Evolutionary conservation across 2,797 vertebrate genomes (phyloP).

Genomic region (Hydrocynus forskahlii): DNA sequence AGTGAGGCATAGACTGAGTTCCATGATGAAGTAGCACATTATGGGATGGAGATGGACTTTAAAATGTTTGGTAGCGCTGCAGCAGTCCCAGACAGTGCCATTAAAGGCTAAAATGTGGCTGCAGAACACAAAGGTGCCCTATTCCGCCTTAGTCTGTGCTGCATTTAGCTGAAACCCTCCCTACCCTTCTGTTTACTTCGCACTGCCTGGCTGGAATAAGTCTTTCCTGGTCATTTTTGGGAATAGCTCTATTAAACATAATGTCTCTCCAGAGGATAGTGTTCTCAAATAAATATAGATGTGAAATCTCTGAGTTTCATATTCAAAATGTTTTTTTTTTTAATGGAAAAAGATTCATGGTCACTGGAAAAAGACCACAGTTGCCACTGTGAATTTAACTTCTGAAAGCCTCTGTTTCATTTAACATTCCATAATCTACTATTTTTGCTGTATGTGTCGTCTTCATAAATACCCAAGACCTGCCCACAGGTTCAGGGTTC

Average conservation of each 20-base stretch:
- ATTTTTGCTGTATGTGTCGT: neutral
- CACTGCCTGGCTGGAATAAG: conserved; percentile 13
- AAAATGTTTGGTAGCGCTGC: neutral
- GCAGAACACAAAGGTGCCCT: conserved; percentile 35
- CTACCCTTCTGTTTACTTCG: conserved; percentile 20
- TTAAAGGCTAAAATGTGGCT: conserved; percentile 30
- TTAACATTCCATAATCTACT: neutral
- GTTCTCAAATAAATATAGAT: conserved; percentile 31
- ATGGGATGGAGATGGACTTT: conserved; percentile 62
- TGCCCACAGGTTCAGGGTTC: neutral
- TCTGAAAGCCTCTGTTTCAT: neutral
- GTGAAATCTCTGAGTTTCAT: neutral
- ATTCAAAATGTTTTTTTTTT: conserved; percentile 1
- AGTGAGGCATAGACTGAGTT: conserved; percentile 27
- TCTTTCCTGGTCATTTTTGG: conserved; percentile 1
- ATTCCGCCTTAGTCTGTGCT: conserved; percentile 15
- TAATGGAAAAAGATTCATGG: neutral
- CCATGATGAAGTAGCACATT: conserved; percentile 67
- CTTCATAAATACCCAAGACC: neutral
- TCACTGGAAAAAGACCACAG: neutral
- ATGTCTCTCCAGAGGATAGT: conserved; percentile 18
- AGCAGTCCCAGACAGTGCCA: conserved; percentile 5
- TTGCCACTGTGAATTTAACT: neutral
- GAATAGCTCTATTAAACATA: conserved; percentile 29
- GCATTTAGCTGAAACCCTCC: conserved; percentile 11